Evolutionary conservation across 1,140 invertebrate species (phyloP), one percentile per base, ranked within the genome.

Genomic region (Bilobella aurantiaca): DNA sequence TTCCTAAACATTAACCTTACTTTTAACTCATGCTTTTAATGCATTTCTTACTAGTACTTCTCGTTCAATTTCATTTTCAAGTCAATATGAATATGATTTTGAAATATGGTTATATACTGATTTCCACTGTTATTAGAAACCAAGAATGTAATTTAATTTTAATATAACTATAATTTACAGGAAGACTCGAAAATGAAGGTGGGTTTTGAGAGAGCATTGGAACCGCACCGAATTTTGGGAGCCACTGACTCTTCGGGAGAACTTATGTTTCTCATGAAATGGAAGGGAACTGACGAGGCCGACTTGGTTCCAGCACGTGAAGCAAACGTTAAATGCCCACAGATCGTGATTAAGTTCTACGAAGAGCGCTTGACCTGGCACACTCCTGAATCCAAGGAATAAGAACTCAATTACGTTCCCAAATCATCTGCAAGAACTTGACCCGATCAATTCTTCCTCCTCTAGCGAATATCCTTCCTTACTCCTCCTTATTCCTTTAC

Each of bases 181-280:
- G 49, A 53, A 16, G 49, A 53, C 5, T 53, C 49, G 23, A 5
- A 12, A 12, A 12, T 53, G 12, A 53, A 53, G 23, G 49, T 53
- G 12, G 93, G 93, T 8, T 96, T 96, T 79, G 91, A 95, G 72
- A 81, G 91, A 73, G 89, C 89, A 14, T 78, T 96, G 3, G 88
- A 93, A 63, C 90, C 93, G 2, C 92, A 96, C 71, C 89, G 90
- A 76, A 96, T 96, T 66, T 90, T 96, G 74, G 93, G 90, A 30
- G 93, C 93, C 8, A 96, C 94, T 67, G 93, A 64, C 25, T 29
- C 90, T 23, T 90, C 87, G 63, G 94, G 93, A 0, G 89, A 95
- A 76, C 77, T 97, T 0, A 94, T 96, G 90, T 96, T 96, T 76
- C 79, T 97, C 0, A 95, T 97, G 87, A 96, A 96, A 78, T 97